These are phyloP conservation scores for Drosophila siamana DNA, from an alignment of 2,888 invertebrate species.

Conservation along the genomic window DNA sequence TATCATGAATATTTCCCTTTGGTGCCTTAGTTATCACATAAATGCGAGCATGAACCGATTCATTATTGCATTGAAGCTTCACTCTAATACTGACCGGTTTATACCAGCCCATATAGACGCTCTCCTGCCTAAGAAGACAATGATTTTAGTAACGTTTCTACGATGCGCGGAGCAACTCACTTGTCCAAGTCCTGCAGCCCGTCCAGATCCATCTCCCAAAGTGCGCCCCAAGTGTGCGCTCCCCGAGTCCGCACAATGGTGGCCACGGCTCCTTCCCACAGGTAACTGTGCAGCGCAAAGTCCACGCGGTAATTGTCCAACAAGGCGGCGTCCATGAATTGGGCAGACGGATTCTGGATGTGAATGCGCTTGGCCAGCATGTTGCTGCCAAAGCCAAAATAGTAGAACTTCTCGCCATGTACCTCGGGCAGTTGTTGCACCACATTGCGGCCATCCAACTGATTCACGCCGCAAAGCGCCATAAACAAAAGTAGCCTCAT, in stretches of 20 bases:
- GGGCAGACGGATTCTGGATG: slow-evolving; percentile 92
- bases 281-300: slow-evolving; percentile 86
- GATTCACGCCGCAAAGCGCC: neutral
- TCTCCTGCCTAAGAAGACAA: slow-evolving; percentile 73
- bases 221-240: slow-evolving; percentile 88
- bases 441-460: fast-evolving
- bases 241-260: slow-evolving; percentile 88
- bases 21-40: slow-evolving; percentile 90
- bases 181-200: slow-evolving; percentile 89
- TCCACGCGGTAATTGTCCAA: slow-evolving; percentile 88
- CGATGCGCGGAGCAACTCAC: slow-evolving; percentile 85
- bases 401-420: slow-evolving; percentile 87
- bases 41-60: slow-evolving; percentile 87
- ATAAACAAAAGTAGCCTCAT: neutral
- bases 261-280: slow-evolving; percentile 93
- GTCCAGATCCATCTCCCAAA: slow-evolving; percentile 90
- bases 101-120: slow-evolving; percentile 87
- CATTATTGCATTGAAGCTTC: slow-evolving; percentile 83
- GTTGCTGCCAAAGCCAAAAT: slow-evolving; percentile 97
- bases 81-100: slow-evolving; percentile 88
- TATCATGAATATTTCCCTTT: slow-evolving; percentile 75
- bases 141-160: neutral
- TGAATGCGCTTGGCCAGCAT: slow-evolving; percentile 91
- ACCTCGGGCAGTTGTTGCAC: slow-evolving; percentile 43
- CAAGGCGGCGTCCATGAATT: slow-evolving; percentile 89